These are phyloP conservation scores for Caenorhabditis latens DNA, from an alignment of 1,140 invertebrate genomes.

Conservation along the genomic window DNA sequence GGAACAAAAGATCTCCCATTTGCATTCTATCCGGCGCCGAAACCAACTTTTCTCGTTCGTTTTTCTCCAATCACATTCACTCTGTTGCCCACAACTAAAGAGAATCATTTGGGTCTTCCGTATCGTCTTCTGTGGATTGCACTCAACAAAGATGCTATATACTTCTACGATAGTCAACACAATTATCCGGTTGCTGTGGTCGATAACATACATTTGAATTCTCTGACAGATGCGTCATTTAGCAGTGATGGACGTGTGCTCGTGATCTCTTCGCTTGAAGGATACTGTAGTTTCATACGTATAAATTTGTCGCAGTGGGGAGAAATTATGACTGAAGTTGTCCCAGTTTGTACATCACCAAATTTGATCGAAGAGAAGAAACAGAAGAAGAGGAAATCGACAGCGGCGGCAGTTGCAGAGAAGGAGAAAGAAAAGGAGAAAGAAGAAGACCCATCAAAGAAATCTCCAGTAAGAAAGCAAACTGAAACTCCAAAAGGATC, in stretches of 20 bases:
- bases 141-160: conserved; percentile 58
- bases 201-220: conserved; percentile 64
- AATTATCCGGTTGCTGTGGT: conserved; percentile 58
- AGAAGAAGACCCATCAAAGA: background rate
- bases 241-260: conserved; percentile 60
- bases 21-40: conserved; percentile 54
- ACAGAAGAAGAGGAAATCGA: conserved; percentile 34
- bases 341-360: conserved; percentile 12
- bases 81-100: conserved; percentile 1
- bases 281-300: conserved; percentile 61
- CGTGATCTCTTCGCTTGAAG: conserved; percentile 64
- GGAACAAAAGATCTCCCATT: conserved; percentile 48
- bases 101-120: conserved; percentile 60
- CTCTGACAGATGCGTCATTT: conserved; percentile 63
- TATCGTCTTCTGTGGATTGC: conserved; percentile 64
- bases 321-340: background rate
- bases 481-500: background rate
- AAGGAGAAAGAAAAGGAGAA: background rate
- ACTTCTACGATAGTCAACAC: conserved; percentile 66
- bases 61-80: conserved; percentile 56
- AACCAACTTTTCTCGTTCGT: conserved; percentile 53
- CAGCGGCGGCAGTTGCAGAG: background rate
- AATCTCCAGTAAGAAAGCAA: background rate
- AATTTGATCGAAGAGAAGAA: conserved; percentile 49
- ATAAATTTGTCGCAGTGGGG: conserved; percentile 60